Evolutionary conservation across 2,113 vertebrate species (phyloP).

Genomic region (Donacobius atricapilla): DNA sequence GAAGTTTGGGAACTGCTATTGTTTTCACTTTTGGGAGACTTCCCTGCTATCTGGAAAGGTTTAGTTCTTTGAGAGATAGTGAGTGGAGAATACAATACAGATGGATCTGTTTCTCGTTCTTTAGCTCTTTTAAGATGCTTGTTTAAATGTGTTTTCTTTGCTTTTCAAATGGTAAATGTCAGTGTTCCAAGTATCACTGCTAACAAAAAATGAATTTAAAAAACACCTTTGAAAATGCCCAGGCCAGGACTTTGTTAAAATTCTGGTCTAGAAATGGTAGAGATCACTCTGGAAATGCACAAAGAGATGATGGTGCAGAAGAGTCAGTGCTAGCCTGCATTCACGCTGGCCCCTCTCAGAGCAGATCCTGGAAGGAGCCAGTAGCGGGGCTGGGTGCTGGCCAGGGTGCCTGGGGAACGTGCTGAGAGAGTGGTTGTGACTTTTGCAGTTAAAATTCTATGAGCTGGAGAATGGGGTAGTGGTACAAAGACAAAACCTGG

Average conservation of each 20-base stretch:
- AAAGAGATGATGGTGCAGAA: not conserved
- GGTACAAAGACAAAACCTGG: not conserved
- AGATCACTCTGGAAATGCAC: not conserved
- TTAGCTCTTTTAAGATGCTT: not conserved
- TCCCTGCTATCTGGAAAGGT: not conserved
- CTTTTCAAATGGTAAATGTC: slow-evolving; percentile 1
- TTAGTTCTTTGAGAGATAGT: not conserved
- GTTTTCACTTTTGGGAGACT: not conserved
- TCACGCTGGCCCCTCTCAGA: not conserved
- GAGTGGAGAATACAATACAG: not conserved
- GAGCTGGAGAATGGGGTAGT: not conserved
- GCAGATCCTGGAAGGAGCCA: not conserved
- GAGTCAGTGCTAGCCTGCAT: not conserved
- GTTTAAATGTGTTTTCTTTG: slow-evolving; percentile 5
- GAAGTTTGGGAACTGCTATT: not conserved
- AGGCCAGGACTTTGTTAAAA: not conserved
- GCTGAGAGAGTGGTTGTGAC: not conserved
- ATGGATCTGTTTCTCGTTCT: not conserved
- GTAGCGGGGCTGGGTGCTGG: not conserved
- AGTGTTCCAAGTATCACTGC: not conserved
- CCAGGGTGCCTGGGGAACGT: not conserved
- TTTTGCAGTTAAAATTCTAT: not conserved
- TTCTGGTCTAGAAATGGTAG: not conserved
- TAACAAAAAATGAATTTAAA: not conserved
- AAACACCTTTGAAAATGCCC: not conserved